Evolutionary conservation across 1,140 invertebrate genomes (phyloP), one percentile per base, ranked within the genome.

Genomic region (Rhynchophorus ferrugineus): DNA sequence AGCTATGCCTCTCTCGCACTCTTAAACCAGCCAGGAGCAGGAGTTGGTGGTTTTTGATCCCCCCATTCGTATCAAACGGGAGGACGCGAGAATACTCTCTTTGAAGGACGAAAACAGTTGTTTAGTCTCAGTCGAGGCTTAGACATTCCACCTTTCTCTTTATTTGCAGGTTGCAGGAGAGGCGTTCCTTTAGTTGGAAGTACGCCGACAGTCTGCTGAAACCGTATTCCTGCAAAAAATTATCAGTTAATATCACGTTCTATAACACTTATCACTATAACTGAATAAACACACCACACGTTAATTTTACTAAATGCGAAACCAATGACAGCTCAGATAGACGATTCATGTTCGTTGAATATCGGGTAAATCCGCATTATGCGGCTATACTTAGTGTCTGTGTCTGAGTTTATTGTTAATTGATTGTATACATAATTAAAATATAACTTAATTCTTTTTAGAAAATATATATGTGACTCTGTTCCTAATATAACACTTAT

Each of bases 141-240:
- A 46, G 45, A 13, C 44, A 53, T 44, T 56, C 56, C 46, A 59
- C 56, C 49, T 60, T 61, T 54, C 58, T 57, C 35, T 58, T 58
- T 11, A 56, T 49, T 21, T 58, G 54, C 35, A 46, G 20, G 44
- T 44, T 54, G 34, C 50, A 49, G 6, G 49, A 69, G 33, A 76
- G 73, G 61, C 75, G 75, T 60, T 74, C 69, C 60, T 75, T 76
- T 33, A 73, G 68, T 2, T 71, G 63, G 38, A 69, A 63, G 3
- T 62, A 58, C 24, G 14, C 41, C 11, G 14, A 68, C 65, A 52
- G 58, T 65, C 56, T 71, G 64, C 44, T 69, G 67, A 48, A 71
- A 68, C 59, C 74, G 71, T 24, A 78, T 61, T 1, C 79, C 71
- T 60, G 21, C 9, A 52, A 49, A n/a, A 55, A 44, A 47, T 37